Evolutionary conservation across 2,113 vertebrate species (phyloP), one percentile per base, ranked within the genome.

Genomic region (Murina feae): DNA sequence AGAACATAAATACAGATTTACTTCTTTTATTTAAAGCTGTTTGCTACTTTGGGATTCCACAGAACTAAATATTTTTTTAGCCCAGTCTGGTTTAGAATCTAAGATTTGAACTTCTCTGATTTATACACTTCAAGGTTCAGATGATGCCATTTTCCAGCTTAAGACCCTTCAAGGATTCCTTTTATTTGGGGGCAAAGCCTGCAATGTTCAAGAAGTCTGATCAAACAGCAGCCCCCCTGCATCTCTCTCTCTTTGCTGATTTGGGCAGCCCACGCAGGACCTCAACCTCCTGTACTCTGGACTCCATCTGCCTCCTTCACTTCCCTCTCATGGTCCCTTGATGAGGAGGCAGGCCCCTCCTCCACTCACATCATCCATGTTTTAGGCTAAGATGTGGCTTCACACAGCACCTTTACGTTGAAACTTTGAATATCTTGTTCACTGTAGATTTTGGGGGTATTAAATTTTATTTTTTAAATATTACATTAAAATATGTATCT

Each of bases 111-210:
- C 42, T 28, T 69, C 65, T 68, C 75, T 60, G 18, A 60, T 84
- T 89, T 76, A 58, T 68, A 21, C 4, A 9, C 80, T 42, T 35
- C 0, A 1, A 66, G 66, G 71, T 79, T 92, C 60, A 32, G 80
- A 76, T 90, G 47, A 10, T 66, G 68, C 14, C 86, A 86, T 37
- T 94, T 94, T n/a, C 60, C 35, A 44, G 49, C 60, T 78, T 94
- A 79, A 92, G 72, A 79, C 6, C 42, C 49, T 74, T 76, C 71
- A 85, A 74, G 88, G 32, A n/a, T 55, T 35, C 75, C 86, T 71
- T 86, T 49, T 75, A 83, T 95, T 83, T 75, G 6, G 65, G 66
- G 44, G 82, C 78, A 76, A 93, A 93, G 71, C 12, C 28, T 58
- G 65, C n/a, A 42, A 55, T 91, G 65, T 32, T 69, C 87, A 55